These are phyloP conservation scores for Poeciliopsis retropinna DNA, from an alignment of 2,113 vertebrate genomes.

Conservation along the genomic window DNA sequence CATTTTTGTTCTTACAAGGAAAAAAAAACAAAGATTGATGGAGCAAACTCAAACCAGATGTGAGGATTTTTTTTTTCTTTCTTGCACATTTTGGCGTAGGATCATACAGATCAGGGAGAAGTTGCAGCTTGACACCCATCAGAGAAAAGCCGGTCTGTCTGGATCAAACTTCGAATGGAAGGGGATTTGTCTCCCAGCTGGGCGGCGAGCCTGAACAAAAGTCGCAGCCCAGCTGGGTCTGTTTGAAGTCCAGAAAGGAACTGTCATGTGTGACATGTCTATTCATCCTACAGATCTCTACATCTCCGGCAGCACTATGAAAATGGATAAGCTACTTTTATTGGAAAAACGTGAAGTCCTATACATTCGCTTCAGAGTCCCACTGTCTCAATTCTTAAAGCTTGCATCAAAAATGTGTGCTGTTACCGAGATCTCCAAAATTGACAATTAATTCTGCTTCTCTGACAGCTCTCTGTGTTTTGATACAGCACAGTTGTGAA, in stretches of 20 bases:
- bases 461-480: neutral
- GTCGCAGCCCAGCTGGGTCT: conserved; percentile 19
- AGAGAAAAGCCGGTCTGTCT: conserved; percentile 29
- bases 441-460: neutral
- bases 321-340: neutral
- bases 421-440: neutral
- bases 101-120: conserved; percentile 9
- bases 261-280: conserved; percentile 14
- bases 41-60: neutral
- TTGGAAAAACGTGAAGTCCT: neutral
- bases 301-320: neutral
- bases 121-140: conserved; percentile 2
- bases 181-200: conserved; percentile 67
- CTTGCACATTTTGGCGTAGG: conserved; percentile 7
- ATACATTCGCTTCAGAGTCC: too few relatives aligned
- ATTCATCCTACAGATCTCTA: conserved; percentile 7
- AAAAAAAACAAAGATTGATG: too few relatives aligned
- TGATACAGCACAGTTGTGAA: neutral
- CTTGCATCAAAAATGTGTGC: neutral
- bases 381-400: neutral
- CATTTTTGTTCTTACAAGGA: too few relatives aligned
- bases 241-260: conserved; percentile 45
- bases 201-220: conserved; percentile 42
- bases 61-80: neutral
- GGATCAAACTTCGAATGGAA: conserved; percentile 32